Conservation (phyloP, 37 sponge, comb jelly and placozoan species). For the Mnemiopsis leidyi region DNA sequence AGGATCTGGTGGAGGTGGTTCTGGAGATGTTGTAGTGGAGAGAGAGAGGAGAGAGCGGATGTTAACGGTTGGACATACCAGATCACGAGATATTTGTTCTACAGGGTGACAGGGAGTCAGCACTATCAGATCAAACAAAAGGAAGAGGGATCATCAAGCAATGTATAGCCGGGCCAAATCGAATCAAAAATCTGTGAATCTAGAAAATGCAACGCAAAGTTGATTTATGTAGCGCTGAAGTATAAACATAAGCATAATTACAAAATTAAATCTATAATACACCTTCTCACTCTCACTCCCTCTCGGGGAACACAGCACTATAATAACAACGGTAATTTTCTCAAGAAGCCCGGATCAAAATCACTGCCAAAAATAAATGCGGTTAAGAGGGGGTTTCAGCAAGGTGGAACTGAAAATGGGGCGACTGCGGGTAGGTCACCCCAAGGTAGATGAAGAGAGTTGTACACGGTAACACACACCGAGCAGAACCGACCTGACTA, state of each 20-base stretch:
- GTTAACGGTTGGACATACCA: too few relatives aligned
- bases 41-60: too few relatives aligned
- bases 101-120: background rate
- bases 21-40: background rate
- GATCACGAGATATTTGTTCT: too few relatives aligned
- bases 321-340: background rate
- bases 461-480: background rate
- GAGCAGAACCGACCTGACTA: background rate
- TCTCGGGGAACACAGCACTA: too few relatives aligned
- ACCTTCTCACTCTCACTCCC: background rate
- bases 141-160: background rate
- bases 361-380: background rate
- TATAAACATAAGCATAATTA: slow-evolving; percentile 51
- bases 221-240: slow-evolving; percentile 12
- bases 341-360: background rate
- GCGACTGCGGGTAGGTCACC: background rate
- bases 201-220: slow-evolving; percentile 34
- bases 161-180: background rate
- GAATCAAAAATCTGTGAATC: slow-evolving; percentile 43
- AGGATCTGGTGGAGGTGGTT: too few relatives aligned
- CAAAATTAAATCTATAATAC: slow-evolving; percentile 16
- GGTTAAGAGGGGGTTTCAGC: background rate
- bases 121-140: background rate
- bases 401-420: background rate
- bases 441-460: too few relatives aligned